A percentile compares a stretch with the other conserved stretches of the same genome.
Conservation (phyloP, 2,797 vertebrate species). For the Buphagus erythrorhynchus region DNA sequence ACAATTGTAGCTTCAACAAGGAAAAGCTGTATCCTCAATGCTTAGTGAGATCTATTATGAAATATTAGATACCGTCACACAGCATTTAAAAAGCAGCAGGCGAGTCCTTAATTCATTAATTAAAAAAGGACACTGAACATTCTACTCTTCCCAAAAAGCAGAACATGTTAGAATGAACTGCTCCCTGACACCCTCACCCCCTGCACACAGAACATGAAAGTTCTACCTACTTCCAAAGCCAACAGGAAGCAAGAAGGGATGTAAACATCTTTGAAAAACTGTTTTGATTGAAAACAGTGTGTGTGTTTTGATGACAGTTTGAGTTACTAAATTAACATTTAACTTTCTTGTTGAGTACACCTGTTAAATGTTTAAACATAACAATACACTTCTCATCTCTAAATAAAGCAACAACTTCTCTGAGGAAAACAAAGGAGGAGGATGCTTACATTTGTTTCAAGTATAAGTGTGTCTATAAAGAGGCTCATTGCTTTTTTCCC, state of each 20-base stretch:
- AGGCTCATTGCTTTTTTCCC: background rate
- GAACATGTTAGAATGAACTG: background rate
- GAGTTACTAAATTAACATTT: conserved; percentile 20
- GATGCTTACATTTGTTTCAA: background rate
- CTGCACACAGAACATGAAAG: background rate
- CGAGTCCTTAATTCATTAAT: background rate
- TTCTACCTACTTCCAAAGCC: background rate
- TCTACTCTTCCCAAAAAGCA: background rate
- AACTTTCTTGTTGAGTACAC: background rate
- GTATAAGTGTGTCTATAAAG: background rate
- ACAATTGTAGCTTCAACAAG: background rate
- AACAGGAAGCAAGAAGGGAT: background rate
- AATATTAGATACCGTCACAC: background rate
- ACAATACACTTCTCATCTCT: background rate
- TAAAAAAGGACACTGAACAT: background rate
- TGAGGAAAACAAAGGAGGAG: background rate
- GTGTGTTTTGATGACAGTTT: background rate
- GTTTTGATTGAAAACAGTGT: background rate
- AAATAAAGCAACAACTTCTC: background rate
- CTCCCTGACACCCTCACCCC: background rate
- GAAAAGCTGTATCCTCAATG: background rate
- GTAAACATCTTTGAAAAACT: background rate
- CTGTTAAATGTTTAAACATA: conserved; percentile 24
- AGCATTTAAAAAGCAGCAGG: background rate
- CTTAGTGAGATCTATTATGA: background rate